A percentile compares a stretch with the other conserved stretches of the same genome.
phyloP scores from a whole-genome alignment of 2,888 invertebrate genomes.

The Biston stratarius region DNA sequence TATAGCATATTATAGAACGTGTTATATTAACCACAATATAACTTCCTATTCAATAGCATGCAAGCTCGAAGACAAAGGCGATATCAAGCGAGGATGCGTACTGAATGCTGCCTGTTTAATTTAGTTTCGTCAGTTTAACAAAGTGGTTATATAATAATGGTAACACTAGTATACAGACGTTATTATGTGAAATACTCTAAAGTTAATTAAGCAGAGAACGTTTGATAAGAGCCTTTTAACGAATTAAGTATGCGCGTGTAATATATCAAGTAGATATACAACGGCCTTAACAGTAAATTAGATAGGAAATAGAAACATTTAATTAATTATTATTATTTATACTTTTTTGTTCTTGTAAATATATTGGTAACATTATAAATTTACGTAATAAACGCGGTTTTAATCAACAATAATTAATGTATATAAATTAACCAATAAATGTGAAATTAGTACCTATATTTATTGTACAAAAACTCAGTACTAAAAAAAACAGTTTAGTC shows the following conservation, averaged over 20 bases:
- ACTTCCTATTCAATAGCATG: not conserved
- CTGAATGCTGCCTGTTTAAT: slow-evolving; percentile 3
- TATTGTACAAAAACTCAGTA: no score
- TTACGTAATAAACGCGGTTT: no score
- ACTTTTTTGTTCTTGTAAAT: no score
- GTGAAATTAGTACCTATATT: no score
- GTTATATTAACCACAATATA: not conserved
- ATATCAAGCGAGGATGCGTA: slow-evolving; percentile 14
- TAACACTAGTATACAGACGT: slow-evolving; percentile 4
- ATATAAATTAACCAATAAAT: no score
- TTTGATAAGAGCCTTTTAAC: slow-evolving; percentile 5
- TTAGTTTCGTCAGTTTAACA: slow-evolving; percentile 17
- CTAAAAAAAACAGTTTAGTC: no score
- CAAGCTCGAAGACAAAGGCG: slow-evolving; percentile 24
- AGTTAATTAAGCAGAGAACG: slow-evolving; percentile 14
- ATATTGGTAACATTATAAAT: no score
- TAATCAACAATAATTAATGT: no score
- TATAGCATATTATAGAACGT: not conserved
- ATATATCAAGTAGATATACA: not conserved
- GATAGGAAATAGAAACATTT: no score
- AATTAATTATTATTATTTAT: no score
- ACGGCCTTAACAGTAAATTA: slow-evolving; percentile 1
- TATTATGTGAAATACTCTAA: slow-evolving; percentile 4
- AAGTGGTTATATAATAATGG: slow-evolving; percentile 14
- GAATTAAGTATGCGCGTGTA: not conserved